phyloP scores from a whole-genome alignment of 2,797 vertebrate genomes.

The Coluber constrictor region DNA sequence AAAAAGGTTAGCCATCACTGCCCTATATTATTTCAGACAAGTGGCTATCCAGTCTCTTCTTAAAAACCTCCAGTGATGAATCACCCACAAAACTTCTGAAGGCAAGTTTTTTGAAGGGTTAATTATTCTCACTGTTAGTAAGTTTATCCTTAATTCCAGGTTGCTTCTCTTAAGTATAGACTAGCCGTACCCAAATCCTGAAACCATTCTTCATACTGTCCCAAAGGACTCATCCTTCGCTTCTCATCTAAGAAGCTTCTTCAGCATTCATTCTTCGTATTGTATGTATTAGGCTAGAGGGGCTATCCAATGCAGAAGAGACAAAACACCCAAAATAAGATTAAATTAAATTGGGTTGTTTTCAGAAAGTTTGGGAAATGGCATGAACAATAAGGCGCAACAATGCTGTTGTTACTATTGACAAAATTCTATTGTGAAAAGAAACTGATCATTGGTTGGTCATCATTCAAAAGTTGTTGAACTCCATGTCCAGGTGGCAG shows the following conservation, averaged over 20 bases:
- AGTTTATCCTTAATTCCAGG: background rate
- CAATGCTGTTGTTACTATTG: background rate
- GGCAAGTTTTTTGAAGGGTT: background rate
- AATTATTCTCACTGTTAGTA: background rate
- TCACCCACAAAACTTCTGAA: background rate
- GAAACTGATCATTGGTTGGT: slow-evolving; percentile 7
- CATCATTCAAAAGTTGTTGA: slow-evolving; percentile 18
- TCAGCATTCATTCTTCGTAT: too few species aligned
- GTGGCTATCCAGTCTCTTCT: background rate
- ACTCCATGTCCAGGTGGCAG: slow-evolving; percentile 7
- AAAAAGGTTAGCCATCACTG: too few species aligned
- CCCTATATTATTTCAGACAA: background rate
- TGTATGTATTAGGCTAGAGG: background rate
- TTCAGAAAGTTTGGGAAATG: background rate
- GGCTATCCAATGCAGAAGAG: background rate
- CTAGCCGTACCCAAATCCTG: background rate
- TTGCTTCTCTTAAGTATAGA: background rate
- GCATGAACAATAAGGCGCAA: background rate
- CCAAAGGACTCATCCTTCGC: too few species aligned
- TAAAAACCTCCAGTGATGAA: background rate
- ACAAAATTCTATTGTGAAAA: slow-evolving; percentile 29
- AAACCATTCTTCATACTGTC: background rate
- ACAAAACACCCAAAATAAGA: background rate
- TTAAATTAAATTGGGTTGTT: background rate
- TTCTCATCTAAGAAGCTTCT: too few species aligned